Evolutionary conservation across 2,888 invertebrate species (phyloP).

Genomic region (Flexamia atlantica): DNA sequence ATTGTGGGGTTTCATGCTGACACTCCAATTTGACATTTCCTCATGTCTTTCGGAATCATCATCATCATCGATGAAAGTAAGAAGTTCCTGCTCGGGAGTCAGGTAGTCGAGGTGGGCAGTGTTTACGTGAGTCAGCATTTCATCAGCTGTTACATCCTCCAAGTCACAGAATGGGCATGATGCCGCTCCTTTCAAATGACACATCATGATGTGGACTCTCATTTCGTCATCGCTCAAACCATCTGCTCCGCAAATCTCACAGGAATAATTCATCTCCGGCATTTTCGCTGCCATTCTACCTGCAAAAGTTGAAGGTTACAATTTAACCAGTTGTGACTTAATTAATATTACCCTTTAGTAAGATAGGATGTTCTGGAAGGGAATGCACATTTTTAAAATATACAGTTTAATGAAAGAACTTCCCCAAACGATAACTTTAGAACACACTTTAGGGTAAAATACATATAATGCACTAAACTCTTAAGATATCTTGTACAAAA

Average conservation of each 20-base stretch:
- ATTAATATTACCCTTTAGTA: too few species aligned
- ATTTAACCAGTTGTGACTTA: too few species aligned
- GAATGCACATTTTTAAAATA: too few species aligned
- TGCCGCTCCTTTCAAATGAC: slow-evolving; percentile 87
- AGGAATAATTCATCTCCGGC: slow-evolving; percentile 81
- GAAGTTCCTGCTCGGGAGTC: slow-evolving; percentile 87
- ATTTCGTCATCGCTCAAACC: slow-evolving; percentile 88
- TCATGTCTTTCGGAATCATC: slow-evolving; percentile 74
- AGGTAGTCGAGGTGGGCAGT: slow-evolving; percentile 90
- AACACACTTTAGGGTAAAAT: too few species aligned
- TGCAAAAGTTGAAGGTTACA: slow-evolving; percentile 5
- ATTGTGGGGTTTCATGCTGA: slow-evolving; percentile 62
- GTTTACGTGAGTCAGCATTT: slow-evolving; percentile 88
- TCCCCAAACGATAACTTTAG: too few species aligned
- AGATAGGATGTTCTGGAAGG: too few species aligned
- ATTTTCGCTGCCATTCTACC: slow-evolving; percentile 76
- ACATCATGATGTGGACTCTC: slow-evolving; percentile 86
- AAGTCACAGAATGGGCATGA: slow-evolving; percentile 92
- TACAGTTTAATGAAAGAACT: too few species aligned
- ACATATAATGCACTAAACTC: too few species aligned
- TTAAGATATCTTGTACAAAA: too few species aligned
- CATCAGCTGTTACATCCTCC: slow-evolving; percentile 84
- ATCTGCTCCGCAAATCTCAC: slow-evolving; percentile 92
- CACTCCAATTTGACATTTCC: slow-evolving; percentile 63
- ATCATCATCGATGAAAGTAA: slow-evolving; percentile 87